Conservation (phyloP, 2,113 vertebrate genomes). For the Calidris pugnax region DNA sequence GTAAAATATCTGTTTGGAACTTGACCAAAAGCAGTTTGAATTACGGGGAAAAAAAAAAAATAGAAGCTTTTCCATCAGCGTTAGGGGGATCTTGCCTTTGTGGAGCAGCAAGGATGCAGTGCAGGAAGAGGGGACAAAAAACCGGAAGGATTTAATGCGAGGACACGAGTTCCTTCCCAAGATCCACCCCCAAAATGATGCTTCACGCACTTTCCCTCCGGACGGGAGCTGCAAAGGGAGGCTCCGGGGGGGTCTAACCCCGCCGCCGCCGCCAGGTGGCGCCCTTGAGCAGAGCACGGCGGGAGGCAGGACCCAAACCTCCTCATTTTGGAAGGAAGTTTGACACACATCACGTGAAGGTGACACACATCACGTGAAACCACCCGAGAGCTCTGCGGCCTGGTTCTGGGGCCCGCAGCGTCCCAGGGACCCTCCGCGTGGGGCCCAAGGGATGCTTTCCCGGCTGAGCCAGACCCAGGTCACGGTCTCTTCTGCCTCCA, state of each 20-base stretch:
- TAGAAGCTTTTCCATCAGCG: no score
- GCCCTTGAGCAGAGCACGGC: not conserved
- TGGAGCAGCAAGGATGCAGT: not conserved
- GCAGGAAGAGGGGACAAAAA: not conserved
- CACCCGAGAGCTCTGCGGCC: not conserved
- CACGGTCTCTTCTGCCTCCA: not conserved
- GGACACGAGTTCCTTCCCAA: not conserved
- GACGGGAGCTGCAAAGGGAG: not conserved
- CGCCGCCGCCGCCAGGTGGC: not conserved
- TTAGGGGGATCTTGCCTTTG: no score
- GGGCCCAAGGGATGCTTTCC: not conserved
- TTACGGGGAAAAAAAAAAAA: no score
- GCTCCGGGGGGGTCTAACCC: not conserved
- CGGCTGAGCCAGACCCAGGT: not conserved
- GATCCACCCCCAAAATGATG: no score
- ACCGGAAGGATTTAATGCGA: fast-evolving
- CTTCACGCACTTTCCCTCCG: not conserved
- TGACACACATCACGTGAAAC: no score
- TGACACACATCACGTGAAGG: no score
- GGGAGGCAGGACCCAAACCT: not conserved
- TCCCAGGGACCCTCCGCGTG: not conserved
- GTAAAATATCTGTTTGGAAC: not conserved
- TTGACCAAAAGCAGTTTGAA: not conserved
- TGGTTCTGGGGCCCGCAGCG: not conserved
- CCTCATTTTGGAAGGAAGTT: not conserved